Base-by-base conservation (phyloP, 2,113 vertebrate genomes). In the Eidolon helvum region DNA sequence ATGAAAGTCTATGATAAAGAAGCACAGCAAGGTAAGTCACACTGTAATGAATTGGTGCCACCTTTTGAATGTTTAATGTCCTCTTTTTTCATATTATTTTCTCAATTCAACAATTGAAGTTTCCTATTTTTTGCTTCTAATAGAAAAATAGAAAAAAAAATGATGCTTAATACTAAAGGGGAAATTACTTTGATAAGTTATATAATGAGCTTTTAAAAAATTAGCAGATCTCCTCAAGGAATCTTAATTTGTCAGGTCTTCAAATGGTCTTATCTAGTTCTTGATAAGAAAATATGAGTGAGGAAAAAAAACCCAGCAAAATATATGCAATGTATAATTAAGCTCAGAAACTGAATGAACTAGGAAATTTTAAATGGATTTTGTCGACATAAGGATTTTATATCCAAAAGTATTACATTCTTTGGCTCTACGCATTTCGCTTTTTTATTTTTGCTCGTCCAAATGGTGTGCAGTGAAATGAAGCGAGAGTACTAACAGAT, bases 1-100 rank as follows among this genome's bases (percentile, higher is more conserved):
- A 99, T 99, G 99, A 99, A 99, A 96, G 99, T 99, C 15, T 99
- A 99, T 8, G 99, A 99, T 94, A 99, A 99, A 97, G 99, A 99
- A 79, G 97, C 99, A 48, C 99, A 99, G 96, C 99, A 99, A 99
- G 99, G 99, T 99, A 98, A 87, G 95, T 48, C 48, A 10, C 10
- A 16, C 18, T 38, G 53, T 33, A 57, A 2, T n/a, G 1, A 18
- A 1, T 89, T 92, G 35, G 35, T 61, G 5, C n/a, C 40, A 0
- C 9, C 35, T 75, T 84, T 79, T n/a, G 5, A 55, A 7, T 45
- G 5, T 15, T 1, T 9, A 5, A 65, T 14, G 45, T 12, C 26
- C 8, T 94, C 59, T 88, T 50, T 88, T 57, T 74, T 80, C 0
- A 0, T 38, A 14, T 33, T 72, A 7, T 75, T 90, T 92, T 53